A percentile compares a stretch with the other conserved stretches of the same genome.
phyloP scores from a whole-genome alignment of 2,888 invertebrate genomes.

The Aporophyla lueneburgensis region DNA sequence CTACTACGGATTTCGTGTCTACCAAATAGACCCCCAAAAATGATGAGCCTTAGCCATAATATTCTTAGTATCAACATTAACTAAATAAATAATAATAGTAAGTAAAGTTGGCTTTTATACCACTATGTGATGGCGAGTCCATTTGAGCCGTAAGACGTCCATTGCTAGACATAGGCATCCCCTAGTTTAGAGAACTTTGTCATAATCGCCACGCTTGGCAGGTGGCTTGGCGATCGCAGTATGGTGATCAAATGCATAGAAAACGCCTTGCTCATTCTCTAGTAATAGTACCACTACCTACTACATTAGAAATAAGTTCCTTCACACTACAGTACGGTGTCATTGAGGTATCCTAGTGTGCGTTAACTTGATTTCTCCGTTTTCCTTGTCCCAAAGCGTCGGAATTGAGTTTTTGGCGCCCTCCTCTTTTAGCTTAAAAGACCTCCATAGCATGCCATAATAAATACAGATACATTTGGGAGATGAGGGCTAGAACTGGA shows the following conservation, averaged over 20 bases:
- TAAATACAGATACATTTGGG: conserved; percentile 66
- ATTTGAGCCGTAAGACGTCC: too few species aligned
- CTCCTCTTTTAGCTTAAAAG: conserved; percentile 66
- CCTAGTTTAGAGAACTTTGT: too few species aligned
- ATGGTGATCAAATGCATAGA: too few species aligned
- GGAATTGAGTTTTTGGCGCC: conserved; percentile 72
- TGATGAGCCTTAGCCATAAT: background rate
- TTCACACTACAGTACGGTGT: conserved; percentile 37
- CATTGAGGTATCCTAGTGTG: conserved; percentile 60
- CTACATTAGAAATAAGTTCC: background rate
- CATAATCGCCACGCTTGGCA: too few species aligned
- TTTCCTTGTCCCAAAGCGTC: conserved; percentile 71
- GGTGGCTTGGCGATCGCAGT: too few species aligned
- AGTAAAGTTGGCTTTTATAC: background rate
- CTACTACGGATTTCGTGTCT: too few species aligned
- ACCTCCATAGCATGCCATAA: conserved; percentile 61
- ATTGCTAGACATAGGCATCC: too few species aligned
- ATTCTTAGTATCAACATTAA: background rate
- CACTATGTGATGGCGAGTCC: too few species aligned
- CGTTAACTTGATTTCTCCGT: conserved; percentile 71
- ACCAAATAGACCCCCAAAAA: too few species aligned
- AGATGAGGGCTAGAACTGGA: conserved; percentile 61
- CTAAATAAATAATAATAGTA: background rate
- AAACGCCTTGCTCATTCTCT: too few species aligned
- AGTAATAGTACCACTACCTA: background rate